Evolutionary conservation across 2,797 vertebrate genomes (phyloP), one percentile per base, ranked within the genome.

Genomic region (Eulemur albifrons): DNA sequence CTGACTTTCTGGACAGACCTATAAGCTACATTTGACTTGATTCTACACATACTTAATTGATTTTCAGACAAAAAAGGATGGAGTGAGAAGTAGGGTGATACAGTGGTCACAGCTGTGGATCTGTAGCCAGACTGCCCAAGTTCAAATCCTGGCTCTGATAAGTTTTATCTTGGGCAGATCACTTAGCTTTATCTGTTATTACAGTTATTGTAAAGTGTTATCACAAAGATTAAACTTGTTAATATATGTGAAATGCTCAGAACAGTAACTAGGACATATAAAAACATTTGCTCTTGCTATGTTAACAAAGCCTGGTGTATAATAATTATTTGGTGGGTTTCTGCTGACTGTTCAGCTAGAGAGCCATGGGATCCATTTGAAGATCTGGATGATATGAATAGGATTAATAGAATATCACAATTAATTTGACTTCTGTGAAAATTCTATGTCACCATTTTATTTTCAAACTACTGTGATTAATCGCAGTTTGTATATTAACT

Each of bases 351-450:
- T 13, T 10, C 30, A 50, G 2, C 1, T 14, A 21, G 32, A 63
- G 54, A 70, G 18, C 5, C 85, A 52, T 0, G 12, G 11, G 35
- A 14, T 88, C 8, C 11, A 23, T 32, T 54, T 40, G 30, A 54
- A 93, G 40, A 25, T 52, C 13, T 17, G 7, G 21, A 38, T 27
- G 20, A 43, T 48, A 1, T 38, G 21, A 76, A 57, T 23, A 63
- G 5, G 21, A 50, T n/a, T 32, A 67, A 65, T 20, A 65, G 63
- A 65, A 7, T 5, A 30, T 54, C 35, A 21, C 21, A 83, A 80
- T 57, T 67, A n/a, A 92, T 87, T 80, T 90, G n/a, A 63, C 63
- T 79, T 59, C 38, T 75, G 4, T 4, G 13, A 76, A 61, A 85
- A 45, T 18, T 63, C 45, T 4, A 35, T 63, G 63, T 73, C 43